These are phyloP conservation scores for Aegotheles bennettii DNA, from an alignment of 2,113 vertebrate genomes.

Conservation along the genomic window DNA sequence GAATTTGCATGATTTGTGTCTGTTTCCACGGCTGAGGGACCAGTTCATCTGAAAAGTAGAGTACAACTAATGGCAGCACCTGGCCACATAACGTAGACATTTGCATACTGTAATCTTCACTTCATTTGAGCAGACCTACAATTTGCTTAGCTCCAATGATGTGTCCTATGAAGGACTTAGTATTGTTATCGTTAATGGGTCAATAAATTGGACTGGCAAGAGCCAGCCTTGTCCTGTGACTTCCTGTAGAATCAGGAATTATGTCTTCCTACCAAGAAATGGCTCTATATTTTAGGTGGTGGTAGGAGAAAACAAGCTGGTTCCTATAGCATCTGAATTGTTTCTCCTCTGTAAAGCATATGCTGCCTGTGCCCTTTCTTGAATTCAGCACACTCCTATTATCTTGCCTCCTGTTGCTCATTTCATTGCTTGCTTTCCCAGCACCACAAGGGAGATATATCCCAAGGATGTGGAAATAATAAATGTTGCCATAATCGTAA, in stretches of 20 bases:
- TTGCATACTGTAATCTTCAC: not conserved
- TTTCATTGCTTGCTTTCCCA: not conserved
- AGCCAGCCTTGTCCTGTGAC: not conserved
- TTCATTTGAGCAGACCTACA: not conserved
- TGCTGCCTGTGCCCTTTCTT: not conserved
- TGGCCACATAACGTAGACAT: not conserved
- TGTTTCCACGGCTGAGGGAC: not conserved
- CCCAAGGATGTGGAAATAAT: not conserved
- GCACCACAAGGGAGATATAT: not conserved
- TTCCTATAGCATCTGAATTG: not conserved
- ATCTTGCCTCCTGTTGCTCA: not conserved
- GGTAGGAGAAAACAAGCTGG: not conserved
- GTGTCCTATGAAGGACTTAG: not conserved
- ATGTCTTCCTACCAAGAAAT: not conserved
- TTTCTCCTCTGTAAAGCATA: not conserved
- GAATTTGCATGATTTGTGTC: not conserved
- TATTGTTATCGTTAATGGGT: not conserved
- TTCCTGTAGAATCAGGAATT: not conserved
- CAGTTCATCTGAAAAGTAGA: not conserved
- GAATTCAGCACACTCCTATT: not conserved
- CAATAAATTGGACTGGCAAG: not conserved
- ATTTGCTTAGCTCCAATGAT: not conserved
- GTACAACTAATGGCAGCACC: not conserved
- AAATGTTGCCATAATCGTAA: not conserved
- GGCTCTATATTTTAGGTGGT: not conserved